Evolutionary conservation across 2,888 invertebrate species (phyloP), one percentile per base, ranked within the genome.

Genomic region (Thelaira solivaga): DNA sequence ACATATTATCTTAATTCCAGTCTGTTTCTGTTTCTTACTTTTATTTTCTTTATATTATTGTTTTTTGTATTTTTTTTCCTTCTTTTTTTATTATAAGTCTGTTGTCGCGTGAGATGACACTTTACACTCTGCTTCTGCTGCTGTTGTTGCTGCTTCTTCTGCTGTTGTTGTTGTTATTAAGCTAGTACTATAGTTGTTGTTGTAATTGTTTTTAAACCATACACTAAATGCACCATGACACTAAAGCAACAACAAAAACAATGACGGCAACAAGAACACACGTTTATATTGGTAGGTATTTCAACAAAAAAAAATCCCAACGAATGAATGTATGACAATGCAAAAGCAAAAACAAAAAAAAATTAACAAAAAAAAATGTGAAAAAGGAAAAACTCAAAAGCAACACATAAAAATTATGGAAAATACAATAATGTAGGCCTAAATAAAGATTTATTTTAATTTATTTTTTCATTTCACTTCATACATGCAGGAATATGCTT

Each of bases 21-120:
- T 61, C 57, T 65, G 49, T 62, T 67, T 67, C 26, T 72, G 53
- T 31, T 62, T 53, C 36, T 68, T 59, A 49, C 41, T 49, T 53
- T 36, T 55, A 39, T n/a, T 13, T 41, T 49, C 29, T 62, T 13
- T 36, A 29, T 39, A 10, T 49, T 26, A 24, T 67, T 53, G 22
- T 16, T 55, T 31, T 55, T 62, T 13, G 20, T 45, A 67, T 45
- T 10, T 41, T 20, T 41, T 61, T 36, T 43, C 47, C 8, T 39
- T 36, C 36, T 62, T 53, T 69, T 41, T 67, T 68, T 57, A 64
- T 74, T 68, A 53, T 74, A 71, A 59, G 74, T 71, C 74, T 78
- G 68, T 67, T 71, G 75, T 79, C 76, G 76, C 79, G 76, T 79
- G 79, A 76, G n/a, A 72, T 76, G 75, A 79, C 72, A 75, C 74